Percentiles rank a stretch among this genome's conserved stretches.
phyloP scores from a whole-genome alignment of 53 echinoderm and acorn worm species.

The Holothuria scabra region DNA sequence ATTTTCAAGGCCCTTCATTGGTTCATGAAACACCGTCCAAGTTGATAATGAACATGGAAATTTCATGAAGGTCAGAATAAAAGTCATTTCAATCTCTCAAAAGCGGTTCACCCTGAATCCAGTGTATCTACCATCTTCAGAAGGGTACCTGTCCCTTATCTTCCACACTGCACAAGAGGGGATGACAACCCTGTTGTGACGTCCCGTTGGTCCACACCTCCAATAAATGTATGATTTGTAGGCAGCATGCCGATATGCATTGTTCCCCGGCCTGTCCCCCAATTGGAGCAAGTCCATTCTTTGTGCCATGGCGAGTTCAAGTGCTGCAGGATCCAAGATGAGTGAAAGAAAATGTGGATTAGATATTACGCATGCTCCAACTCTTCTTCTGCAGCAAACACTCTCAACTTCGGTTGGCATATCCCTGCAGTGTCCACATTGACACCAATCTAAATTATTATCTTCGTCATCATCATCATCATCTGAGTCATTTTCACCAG shows the following conservation, averaged over 20 bases:
- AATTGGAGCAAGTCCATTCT: neutral
- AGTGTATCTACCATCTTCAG: neutral
- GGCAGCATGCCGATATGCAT: neutral
- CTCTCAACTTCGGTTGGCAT: neutral
- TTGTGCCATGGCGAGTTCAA: conserved; percentile 13
- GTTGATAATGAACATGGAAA: too few relatives aligned
- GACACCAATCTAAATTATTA: neutral
- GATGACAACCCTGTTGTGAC: conserved; percentile 3
- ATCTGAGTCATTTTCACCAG: too few relatives aligned
- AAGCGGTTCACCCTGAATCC: neutral
- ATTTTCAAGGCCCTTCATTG: too few relatives aligned
- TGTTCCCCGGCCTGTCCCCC: neutral
- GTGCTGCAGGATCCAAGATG: neutral
- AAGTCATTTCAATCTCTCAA: too few relatives aligned
- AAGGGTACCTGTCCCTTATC: conserved; percentile 14
- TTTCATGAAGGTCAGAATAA: too few relatives aligned
- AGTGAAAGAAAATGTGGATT: neutral
- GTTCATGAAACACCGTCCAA: too few relatives aligned
- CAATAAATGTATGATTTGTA: conserved; percentile 36
- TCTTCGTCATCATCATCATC: neutral
- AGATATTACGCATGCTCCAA: neutral
- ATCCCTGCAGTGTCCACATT: conserved; percentile 11
- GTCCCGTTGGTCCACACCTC: neutral
- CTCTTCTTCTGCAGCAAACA: neutral
- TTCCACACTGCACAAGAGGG: conserved; percentile 22